Evolutionary conservation across 2,797 vertebrate species (phyloP).

Genomic region (Rallus crepitans): DNA sequence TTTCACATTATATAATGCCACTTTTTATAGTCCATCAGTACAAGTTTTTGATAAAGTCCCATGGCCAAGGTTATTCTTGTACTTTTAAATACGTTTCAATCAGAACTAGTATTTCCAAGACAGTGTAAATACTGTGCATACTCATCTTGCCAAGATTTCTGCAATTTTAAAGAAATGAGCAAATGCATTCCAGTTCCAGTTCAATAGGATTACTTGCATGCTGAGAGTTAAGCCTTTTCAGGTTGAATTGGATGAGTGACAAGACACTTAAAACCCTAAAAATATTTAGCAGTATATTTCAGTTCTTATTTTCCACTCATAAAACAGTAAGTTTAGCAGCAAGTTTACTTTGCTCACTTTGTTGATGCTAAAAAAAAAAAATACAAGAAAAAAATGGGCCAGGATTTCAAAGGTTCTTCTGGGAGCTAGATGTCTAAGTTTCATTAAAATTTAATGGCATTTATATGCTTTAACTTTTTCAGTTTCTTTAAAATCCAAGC

Average conservation of each 20-base stretch:
- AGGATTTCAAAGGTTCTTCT: slow-evolving; percentile 25
- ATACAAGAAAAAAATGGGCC: not conserved
- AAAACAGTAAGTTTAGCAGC: not conserved
- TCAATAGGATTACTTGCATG: slow-evolving; percentile 37
- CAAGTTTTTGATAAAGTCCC: not conserved
- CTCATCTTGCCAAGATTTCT: not conserved
- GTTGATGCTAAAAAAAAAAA: not conserved
- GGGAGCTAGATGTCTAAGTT: not conserved
- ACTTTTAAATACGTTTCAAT: not conserved
- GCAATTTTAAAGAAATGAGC: slow-evolving; percentile 15
- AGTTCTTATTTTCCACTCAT: slow-evolving; percentile 45
- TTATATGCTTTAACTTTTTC: not conserved
- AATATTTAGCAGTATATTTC: slow-evolving; percentile 35
- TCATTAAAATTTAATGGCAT: slow-evolving; percentile 35
- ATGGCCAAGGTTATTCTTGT: not conserved
- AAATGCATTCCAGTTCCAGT: slow-evolving; percentile 38
- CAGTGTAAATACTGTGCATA: not conserved
- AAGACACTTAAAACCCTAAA: slow-evolving; percentile 45
- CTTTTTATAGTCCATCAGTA: not conserved
- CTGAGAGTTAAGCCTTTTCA: slow-evolving; percentile 51
- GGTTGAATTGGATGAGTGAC: slow-evolving; percentile 47
- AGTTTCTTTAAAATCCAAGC: slow-evolving; percentile 30
- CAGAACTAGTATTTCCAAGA: not conserved
- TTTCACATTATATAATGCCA: not conserved
- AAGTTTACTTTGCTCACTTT: slow-evolving; percentile 4